Conservation (phyloP, 2,888 invertebrate species). For the Parascotia fuliginaria region DNA sequence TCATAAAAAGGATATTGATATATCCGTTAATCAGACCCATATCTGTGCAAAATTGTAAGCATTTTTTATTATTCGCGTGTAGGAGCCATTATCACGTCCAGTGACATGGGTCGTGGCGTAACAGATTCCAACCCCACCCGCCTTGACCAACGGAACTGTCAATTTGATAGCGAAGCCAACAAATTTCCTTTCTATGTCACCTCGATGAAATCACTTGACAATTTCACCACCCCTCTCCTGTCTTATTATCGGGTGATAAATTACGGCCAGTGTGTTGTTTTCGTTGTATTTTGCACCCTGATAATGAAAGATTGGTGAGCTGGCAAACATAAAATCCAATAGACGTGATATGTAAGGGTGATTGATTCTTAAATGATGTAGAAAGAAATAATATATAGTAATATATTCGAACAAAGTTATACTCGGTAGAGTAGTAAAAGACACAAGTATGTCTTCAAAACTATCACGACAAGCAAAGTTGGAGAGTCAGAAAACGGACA, state of each 20-base stretch:
- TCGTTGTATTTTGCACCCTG: conserved; percentile 22
- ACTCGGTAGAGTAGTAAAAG: conserved; percentile 20
- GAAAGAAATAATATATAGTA: conserved; percentile 22
- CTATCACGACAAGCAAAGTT: conserved; percentile 24
- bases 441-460: conserved; percentile 14
- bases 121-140: conserved; percentile 64
- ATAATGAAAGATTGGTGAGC: conserved; percentile 21
- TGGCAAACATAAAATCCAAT: conserved; percentile 15
- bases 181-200: conserved; percentile 63
- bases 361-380: conserved; percentile 8
- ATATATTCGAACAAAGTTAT: conserved; percentile 18
- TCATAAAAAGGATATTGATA: conserved; percentile 50
- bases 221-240: conserved; percentile 51
- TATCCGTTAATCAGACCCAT: conserved; percentile 59
- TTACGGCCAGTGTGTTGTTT: conserved; percentile 42
- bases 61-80: conserved; percentile 68
- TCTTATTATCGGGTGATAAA: conserved; percentile 56
- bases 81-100: conserved; percentile 65
- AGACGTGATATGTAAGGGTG: conserved; percentile 15
- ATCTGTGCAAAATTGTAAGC: conserved; percentile 56
- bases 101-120: conserved; percentile 75
- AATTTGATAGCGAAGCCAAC: conserved; percentile 73
- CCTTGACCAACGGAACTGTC: conserved; percentile 72
- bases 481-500: conserved; percentile 14
- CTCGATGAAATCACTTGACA: conserved; percentile 64